phyloP scores from a whole-genome alignment of 1,140 invertebrate species.

The Drosophila nebulosa region DNA sequence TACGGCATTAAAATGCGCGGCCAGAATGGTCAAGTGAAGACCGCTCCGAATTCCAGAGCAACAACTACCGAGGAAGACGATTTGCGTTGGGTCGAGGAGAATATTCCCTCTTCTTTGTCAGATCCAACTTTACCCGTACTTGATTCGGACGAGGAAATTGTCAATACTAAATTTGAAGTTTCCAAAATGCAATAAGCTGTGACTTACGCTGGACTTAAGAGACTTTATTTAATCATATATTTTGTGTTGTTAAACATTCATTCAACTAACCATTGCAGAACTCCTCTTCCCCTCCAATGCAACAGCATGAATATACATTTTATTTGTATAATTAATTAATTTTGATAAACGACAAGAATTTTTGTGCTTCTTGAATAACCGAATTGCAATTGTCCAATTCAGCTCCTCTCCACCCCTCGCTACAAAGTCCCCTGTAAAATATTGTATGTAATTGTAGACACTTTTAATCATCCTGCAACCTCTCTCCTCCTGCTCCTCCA shows the following conservation, averaged over 20 bases:
- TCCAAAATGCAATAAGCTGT: conserved; percentile 90
- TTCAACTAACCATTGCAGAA: conserved; percentile 26
- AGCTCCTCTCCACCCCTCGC: neutral
- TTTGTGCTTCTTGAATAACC: neutral
- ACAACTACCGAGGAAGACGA: conserved; percentile 87
- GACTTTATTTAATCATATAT: conserved; percentile 44
- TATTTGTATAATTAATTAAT: conserved; percentile 15
- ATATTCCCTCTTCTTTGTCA: conserved; percentile 89
- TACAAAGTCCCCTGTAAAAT: conserved; percentile 54
- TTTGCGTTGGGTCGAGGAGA: conserved; percentile 95
- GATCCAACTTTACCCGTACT: conserved; percentile 90
- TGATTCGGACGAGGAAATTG: conserved; percentile 94
- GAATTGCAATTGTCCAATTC: neutral
- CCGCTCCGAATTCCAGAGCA: conserved; percentile 55
- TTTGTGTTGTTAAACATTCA: conserved; percentile 44
- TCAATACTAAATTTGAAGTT: conserved; percentile 93
- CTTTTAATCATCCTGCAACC: conserved; percentile 6
- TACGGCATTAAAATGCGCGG: conserved; percentile 91
- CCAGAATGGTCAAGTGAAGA: conserved; percentile 47
- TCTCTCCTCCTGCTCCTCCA: conserved; percentile 12
- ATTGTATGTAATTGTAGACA: conserved; percentile 64
- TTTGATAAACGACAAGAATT: neutral
- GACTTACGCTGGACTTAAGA: conserved; percentile 56
- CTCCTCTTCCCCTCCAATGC: neutral
- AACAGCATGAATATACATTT: conserved; percentile 11